Base-by-base conservation (phyloP, 2,888 invertebrate genomes). In the Bhutanitis thaidina region DNA sequence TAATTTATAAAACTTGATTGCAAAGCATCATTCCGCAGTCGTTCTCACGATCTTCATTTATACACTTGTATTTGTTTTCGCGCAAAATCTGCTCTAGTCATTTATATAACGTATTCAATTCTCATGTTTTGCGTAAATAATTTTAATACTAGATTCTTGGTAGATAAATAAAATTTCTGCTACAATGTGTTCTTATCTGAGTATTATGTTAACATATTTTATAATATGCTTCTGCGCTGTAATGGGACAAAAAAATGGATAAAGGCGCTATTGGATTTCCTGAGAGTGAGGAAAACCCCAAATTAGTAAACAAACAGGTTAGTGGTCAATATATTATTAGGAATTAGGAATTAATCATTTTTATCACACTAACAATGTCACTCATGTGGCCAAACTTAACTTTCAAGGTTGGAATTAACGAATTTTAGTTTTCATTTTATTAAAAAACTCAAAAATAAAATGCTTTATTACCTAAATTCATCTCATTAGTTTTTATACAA, bases 231-330 rank as follows among this genome's bases (percentile, higher is more conserved):
- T 43, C 12, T 60, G 60, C 60, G 63, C 54, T 13, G 54, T 61
- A 40, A 58, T 61, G 3, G 71, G 69, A 38, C 56, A 56, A 50
- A 74, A n/a, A 66, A 37, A 57, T 53, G 14, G 62, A 60, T 32
- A 66, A 63, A 54, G 77, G 71, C 57, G 65, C 69, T 10, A 83
- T 88, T 55, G 85, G 85, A 55, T 88, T 85, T 69, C 88, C 87
- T 13, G 88, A 88, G 61, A 35, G 58, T 4, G 87, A 87, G 60
- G 88, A 86, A 65, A 74, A 86, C 56, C 59, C 63, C 0, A 68
- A 63, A 49, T 48, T 71, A 56, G 69, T 66, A 55, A 87, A 87
- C 60, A 83, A 80, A 72, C 77, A 86, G 55, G 88, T 87, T 60
- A 73, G 71, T 69, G 3, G 12, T 34, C 7, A 34, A 34, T 34